phyloP scores from a whole-genome alignment of 2,113 vertebrate species.

The Macroglossus sobrinus region DNA sequence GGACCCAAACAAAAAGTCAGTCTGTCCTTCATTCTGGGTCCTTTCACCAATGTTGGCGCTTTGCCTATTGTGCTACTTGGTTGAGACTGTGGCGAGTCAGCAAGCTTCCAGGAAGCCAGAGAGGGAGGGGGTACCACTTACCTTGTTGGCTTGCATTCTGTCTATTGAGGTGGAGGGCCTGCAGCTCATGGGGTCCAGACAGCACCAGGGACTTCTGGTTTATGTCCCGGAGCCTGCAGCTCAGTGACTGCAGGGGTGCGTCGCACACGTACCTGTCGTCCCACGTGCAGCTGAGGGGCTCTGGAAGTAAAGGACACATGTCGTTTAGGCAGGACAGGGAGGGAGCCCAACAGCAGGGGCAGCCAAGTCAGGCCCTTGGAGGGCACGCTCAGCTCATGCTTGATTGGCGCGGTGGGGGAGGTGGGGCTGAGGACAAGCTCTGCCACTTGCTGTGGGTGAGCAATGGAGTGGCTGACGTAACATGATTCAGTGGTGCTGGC shows the following conservation, averaged over 20 bases:
- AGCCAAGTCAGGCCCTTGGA: not conserved
- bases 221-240: constrained; percentile 47
- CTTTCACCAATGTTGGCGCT: not conserved
- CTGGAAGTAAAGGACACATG: constrained; percentile 18
- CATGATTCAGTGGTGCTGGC: not conserved
- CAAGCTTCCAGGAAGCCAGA: not conserved
- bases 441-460: not conserved
- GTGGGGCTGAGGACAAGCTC: not conserved
- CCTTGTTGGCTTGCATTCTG: constrained; percentile 41
- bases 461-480: not conserved
- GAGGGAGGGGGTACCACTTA: not conserved
- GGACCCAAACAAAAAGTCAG: not conserved
- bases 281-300: not conserved
- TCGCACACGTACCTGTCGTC: not conserved
- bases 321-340: not conserved
- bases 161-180: constrained; percentile 63
- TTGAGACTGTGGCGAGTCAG: not conserved
- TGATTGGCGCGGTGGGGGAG: too few species aligned
- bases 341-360: too few species aligned
- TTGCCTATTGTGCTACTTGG: not conserved
- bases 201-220: constrained; percentile 60
- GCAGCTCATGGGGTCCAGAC: constrained; percentile 4
- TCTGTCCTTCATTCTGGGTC: not conserved
- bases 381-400: not conserved
- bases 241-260: rapidly evolving